Evolutionary conservation across 2,888 invertebrate species (phyloP).

Genomic region (Congeria kusceri): DNA sequence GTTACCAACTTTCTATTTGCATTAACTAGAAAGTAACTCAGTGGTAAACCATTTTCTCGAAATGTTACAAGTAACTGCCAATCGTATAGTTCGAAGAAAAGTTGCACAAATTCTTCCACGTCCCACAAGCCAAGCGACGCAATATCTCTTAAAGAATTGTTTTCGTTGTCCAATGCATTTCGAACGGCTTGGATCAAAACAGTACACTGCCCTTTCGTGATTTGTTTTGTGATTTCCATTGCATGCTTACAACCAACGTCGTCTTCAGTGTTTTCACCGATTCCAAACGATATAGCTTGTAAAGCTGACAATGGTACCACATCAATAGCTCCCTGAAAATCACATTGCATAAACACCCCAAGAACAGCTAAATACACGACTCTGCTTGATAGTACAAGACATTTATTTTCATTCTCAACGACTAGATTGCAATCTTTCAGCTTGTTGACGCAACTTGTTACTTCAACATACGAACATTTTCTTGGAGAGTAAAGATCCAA

Average conservation of each 20-base stretch:
- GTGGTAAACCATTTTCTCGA: background rate
- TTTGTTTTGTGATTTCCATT: conserved; percentile 10
- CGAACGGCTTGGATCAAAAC: background rate
- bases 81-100: background rate
- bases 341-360: background rate
- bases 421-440: conserved; percentile 16
- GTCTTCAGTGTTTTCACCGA: too few species aligned
- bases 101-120: conserved; percentile 18
- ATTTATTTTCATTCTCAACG: conserved; percentile 3
- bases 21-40: background rate
- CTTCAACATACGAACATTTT: conserved; percentile 27
- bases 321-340: too few species aligned
- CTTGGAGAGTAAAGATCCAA: conserved; percentile 10
- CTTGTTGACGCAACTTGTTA: conserved; percentile 12
- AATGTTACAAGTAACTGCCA: too few species aligned
- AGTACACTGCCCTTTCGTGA: conserved; percentile 6
- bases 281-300: too few species aligned
- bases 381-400: conserved; percentile 9
- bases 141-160: conserved; percentile 5
- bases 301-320: too few species aligned
- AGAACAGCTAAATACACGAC: conserved; percentile 20
- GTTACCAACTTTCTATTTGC: too few species aligned
- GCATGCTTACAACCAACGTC: background rate
- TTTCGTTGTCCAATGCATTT: too few species aligned
- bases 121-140: conserved; percentile 41